Evolutionary conservation across 2,888 invertebrate species (phyloP), one percentile per base, ranked within the genome.

Genomic region (Diaprepes abbreviatus): DNA sequence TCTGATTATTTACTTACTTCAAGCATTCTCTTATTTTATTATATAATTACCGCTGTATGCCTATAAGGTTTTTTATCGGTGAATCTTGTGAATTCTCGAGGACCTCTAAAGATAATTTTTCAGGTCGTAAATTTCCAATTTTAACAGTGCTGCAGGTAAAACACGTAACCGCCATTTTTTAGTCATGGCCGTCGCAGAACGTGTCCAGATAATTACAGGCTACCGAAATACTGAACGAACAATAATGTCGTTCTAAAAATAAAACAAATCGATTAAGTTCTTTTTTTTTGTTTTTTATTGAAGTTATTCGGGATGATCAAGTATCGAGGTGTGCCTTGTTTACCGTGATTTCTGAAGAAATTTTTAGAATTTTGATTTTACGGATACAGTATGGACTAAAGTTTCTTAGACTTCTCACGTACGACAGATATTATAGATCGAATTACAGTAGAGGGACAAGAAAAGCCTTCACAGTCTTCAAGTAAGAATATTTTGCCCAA

Each of bases 121-220:
- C 59, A 59, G 55, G 35, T 65, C 65, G 55, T 65, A 70, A 70
- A 70, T 70, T 59, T 65, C 65, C 70, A 40, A 59, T 70, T 68
- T 68, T 52, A 60, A 67, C 60, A 40, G 9, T 45, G 54, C 54
- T 54, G 54, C 67, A 58, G 60, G 43, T 54, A 45, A 24, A 5
- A 67, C 50, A 40, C 33, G 55, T 55, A 55, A 24, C 58, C 12
- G 58, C 43, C 40, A 33, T 66, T 59, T 66, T 66, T 60, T 66
- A 28, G 36, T 57, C 33, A 52, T 48, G 48, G 58, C 57, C 57
- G 48, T 50, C 45, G 31, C 28, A 55, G 63, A 48, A 64, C 59
- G 52, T 52, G 64, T 52, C 24, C 64, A 38, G 28, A 43, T 69
- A 69, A 64, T 69, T 69, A 50, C 64, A 36, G 38, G 28, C 48